Percentiles rank a stretch among this genome's conserved stretches.
These are phyloP conservation scores for Carlito syrichta DNA, from an alignment of 2,113 vertebrate genomes.

Conservation along the genomic window DNA sequence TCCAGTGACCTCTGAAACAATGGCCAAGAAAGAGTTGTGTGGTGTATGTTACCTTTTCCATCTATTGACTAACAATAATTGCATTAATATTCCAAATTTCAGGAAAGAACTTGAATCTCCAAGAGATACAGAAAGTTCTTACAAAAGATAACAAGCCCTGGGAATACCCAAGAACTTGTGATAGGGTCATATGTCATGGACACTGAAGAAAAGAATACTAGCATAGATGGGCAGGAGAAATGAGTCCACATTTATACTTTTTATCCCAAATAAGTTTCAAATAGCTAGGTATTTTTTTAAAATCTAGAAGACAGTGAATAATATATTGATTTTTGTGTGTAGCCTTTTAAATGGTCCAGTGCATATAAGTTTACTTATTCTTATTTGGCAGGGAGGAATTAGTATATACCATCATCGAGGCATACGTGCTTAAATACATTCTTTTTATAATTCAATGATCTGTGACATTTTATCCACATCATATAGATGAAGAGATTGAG, in stretches of 20 bases:
- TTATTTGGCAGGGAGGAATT: not conserved
- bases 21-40: not conserved
- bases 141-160: not conserved
- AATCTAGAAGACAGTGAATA: not conserved
- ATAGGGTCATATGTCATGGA: not conserved
- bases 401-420: not conserved
- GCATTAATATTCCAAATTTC: not conserved
- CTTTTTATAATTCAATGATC: not conserved
- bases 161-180: not conserved
- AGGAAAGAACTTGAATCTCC: not conserved
- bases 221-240: not conserved
- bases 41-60: not conserved
- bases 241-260: not conserved
- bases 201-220: not conserved
- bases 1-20: not conserved
- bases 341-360: not conserved
- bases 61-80: not conserved
- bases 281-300: not conserved
- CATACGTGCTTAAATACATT: not conserved
- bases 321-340: not conserved
- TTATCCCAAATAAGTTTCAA: not conserved
- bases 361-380: not conserved
- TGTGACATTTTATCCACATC: not conserved
- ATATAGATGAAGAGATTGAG: not conserved
- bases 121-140: not conserved